Percentiles rank a stretch among this genome's conserved stretches.
These are phyloP conservation scores for Tuberolachnus salignus DNA, from an alignment of 2,888 invertebrate genomes.

Conservation along the genomic window DNA sequence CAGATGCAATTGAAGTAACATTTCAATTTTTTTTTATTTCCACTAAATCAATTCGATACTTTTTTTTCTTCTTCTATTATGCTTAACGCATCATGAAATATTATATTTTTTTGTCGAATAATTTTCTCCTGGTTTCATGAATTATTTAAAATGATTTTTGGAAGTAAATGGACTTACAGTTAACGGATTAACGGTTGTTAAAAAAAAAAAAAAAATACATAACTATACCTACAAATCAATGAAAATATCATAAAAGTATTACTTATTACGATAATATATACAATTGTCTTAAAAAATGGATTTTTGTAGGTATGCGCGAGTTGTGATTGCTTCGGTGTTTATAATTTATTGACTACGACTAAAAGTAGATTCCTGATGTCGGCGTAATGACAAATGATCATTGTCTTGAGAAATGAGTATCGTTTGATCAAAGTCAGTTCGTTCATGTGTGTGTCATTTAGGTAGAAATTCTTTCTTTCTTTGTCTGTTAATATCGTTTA, in stretches of 20 bases:
- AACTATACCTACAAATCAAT: neutral
- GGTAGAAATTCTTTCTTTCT: slow-evolving; percentile 24
- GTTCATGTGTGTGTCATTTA: slow-evolving; percentile 40
- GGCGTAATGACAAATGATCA: slow-evolving; percentile 31
- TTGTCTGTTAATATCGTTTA: slow-evolving; percentile 53
- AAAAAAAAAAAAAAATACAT: neutral
- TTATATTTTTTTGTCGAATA: neutral
- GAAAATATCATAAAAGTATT: neutral
- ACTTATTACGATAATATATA: neutral
- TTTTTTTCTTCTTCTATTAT: neutral
- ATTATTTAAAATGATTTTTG: neutral
- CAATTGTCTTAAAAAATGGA: neutral
- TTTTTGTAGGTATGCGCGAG: slow-evolving; percentile 3
- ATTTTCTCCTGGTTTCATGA: neutral
- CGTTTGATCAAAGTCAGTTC: slow-evolving; percentile 44
- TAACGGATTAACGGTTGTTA: neutral
- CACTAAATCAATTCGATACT: neutral
- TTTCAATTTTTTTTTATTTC: slow-evolving; percentile 31
- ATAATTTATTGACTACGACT: slow-evolving; percentile 1
- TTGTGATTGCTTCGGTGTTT: slow-evolving; percentile 13
- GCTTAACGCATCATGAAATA: neutral
- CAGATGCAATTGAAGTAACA: neutral
- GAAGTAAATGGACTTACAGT: slow-evolving; percentile 4
- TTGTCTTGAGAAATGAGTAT: slow-evolving; percentile 45
- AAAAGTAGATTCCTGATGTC: slow-evolving; percentile 5